A percentile compares a stretch with the other conserved stretches of the same genome.
phyloP scores from a whole-genome alignment of 92 coral and sea anemone species.

The Plumapathes pennacea region DNA sequence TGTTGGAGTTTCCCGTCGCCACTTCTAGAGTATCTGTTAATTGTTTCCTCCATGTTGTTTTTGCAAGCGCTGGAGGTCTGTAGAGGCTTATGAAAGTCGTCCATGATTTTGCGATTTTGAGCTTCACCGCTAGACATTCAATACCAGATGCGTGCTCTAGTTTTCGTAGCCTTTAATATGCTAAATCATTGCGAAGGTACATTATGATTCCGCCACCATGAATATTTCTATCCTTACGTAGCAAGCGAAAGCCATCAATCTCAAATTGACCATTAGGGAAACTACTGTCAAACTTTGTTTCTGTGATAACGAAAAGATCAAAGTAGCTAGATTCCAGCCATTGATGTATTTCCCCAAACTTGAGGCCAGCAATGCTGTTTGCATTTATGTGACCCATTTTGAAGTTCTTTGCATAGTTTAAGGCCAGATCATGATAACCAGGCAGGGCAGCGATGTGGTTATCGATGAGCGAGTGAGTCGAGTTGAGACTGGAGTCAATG shows the following conservation, averaged over 20 bases:
- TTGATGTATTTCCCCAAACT: conserved; percentile 17
- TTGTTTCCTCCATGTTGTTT: conserved; percentile 4
- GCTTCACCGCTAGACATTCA: conserved; percentile 16
- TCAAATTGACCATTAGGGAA: conserved; percentile 14
- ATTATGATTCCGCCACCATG: conserved; percentile 43
- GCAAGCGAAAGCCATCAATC: conserved; percentile 22
- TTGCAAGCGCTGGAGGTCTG: conserved; percentile 26
- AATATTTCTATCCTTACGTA: conserved; percentile 21
- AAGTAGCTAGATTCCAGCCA: conserved; percentile 9
- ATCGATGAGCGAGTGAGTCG: not conserved
- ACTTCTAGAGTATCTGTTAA: conserved; percentile 21
- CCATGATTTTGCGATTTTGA: conserved; percentile 25
- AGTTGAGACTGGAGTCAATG: not conserved
- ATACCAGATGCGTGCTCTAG: not conserved
- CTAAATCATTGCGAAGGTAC: conserved; percentile 8
- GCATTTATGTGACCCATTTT: conserved; percentile 37
- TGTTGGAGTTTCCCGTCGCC: conserved; percentile 44
- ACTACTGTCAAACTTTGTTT: conserved; percentile 32
- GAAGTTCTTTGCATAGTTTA: conserved; percentile 1
- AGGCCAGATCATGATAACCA: not conserved
- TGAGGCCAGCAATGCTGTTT: conserved; percentile 32
- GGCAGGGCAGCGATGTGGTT: not conserved
- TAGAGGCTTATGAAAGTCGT: conserved; percentile 10
- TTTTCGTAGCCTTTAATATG: not conserved
- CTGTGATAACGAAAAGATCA: conserved; percentile 28